These are phyloP conservation scores for Melanargia galathea DNA, from an alignment of 2,888 invertebrate genomes.

Conservation along the genomic window DNA sequence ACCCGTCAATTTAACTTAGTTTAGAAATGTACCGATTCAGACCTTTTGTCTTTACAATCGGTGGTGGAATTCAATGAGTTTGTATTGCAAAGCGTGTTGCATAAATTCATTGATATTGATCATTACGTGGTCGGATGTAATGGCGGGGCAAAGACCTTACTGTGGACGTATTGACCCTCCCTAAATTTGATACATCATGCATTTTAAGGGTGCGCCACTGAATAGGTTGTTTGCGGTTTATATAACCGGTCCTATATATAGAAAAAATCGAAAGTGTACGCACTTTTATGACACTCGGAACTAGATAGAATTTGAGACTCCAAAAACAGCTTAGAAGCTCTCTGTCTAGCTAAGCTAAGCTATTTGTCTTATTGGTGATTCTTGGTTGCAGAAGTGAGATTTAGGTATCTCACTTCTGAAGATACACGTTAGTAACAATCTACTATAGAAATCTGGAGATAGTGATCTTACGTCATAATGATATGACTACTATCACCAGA, in stretches of 20 bases:
- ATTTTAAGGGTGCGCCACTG: conserved; percentile 5
- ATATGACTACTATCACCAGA: too few species aligned
- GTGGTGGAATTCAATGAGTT: conserved; percentile 9
- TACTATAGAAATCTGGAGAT: too few species aligned
- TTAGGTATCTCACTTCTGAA: too few species aligned
- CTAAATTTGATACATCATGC: conserved; percentile 18
- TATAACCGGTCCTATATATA: neutral
- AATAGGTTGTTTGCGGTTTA: conserved; percentile 6
- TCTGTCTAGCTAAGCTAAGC: too few species aligned
- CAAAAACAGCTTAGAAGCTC: too few species aligned
- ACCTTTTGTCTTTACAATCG: conserved; percentile 17
- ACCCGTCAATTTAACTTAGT: too few species aligned
- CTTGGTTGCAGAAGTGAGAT: too few species aligned
- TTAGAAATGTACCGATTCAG: too few species aligned
- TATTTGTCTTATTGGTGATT: too few species aligned
- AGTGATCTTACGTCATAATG: too few species aligned
- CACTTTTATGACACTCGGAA: neutral
- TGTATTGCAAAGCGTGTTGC: conserved; percentile 13
- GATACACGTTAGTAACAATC: too few species aligned
- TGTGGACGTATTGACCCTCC: conserved; percentile 4
- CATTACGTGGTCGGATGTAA: neutral
- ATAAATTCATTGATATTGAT: conserved; percentile 19
- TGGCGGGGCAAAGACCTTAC: conserved; percentile 12
- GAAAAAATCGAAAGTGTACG: neutral
- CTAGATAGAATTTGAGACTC: too few species aligned